Evolutionary conservation across 2,113 vertebrate genomes (phyloP), one percentile per base, ranked within the genome.

Genomic region (Oophaga pumilio): DNA sequence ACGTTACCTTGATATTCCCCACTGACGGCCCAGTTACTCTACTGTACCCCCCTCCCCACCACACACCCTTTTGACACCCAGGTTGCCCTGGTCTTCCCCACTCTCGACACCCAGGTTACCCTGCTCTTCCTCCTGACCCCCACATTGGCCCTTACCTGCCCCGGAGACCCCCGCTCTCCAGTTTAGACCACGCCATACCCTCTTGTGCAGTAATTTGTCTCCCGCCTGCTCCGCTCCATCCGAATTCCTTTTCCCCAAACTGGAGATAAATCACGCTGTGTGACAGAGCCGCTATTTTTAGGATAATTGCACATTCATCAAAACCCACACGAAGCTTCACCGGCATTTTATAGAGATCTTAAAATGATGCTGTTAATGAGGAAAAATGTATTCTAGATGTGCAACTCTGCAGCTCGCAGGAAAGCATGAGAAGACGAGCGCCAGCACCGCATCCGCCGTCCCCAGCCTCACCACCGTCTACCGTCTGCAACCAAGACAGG

Each of bases 271-370:
- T 85, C 83, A 22, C 83, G 1, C 71, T 6, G 56, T 22, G 24
- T 24, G 83, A 56, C 83, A 74, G n/a, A 73, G 56, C 8, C 53
- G 28, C 84, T 85, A 85, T 85, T 74, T 84, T 85, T 85, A 85
- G 69, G 84, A 76, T 76, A 85, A 85, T 76, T 85, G 84, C 84
- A 60, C 71, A 62, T 85, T 85, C 71, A 85, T 85, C 84, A 85
- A 62, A 85, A 50, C 69, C 84, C 84, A 85, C 84, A 76, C 28
- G 69, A 85, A 50, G 69, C 26, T 1, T 74, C 84, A 76, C 22
- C 64, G 13, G 84, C 84, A 10, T 85, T 85, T 85, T 85, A 62
- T 60, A 76, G 18, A 60, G 69, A 76, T 76, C 26, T 69, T 76
- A 76, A 76, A 74, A 76, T 59, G 24, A 60, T 24, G 71, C 56